phyloP scores from a whole-genome alignment of 2,888 invertebrate species.

The Apomyelois bistriatella region DNA sequence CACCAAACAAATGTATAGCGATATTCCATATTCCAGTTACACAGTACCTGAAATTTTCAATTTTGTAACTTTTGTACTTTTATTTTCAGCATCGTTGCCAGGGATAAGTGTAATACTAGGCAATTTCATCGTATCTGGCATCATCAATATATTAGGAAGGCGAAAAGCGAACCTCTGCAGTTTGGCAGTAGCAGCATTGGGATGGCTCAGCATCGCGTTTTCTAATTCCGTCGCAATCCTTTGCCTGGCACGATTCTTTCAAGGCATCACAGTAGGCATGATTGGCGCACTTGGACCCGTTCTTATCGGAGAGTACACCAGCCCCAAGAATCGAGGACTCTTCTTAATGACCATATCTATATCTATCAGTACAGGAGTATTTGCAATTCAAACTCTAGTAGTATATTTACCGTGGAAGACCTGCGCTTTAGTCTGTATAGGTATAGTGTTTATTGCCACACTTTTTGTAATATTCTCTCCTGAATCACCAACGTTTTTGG shows the following conservation, averaged over 20 bases:
- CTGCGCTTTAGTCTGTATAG: constrained; percentile 67
- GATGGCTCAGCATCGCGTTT: constrained; percentile 73
- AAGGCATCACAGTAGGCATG: constrained; percentile 72
- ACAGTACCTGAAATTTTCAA: too few species aligned
- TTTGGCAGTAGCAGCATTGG: constrained; percentile 64
- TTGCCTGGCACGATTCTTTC: constrained; percentile 45
- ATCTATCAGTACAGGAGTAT: constrained; percentile 78
- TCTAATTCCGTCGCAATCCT: constrained; percentile 54
- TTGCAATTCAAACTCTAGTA: constrained; percentile 81
- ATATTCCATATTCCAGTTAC: too few species aligned
- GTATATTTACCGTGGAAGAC: constrained; percentile 76
- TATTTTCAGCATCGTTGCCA: constrained; percentile 45
- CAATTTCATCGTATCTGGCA: constrained; percentile 45
- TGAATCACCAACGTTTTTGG: constrained; percentile 83
- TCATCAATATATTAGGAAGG: constrained; percentile 78
- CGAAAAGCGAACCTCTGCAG: constrained; percentile 66
- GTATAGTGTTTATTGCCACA: constrained; percentile 59
- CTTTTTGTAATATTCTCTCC: constrained; percentile 59
- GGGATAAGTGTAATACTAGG: constrained; percentile 49
- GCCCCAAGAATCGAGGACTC: constrained; percentile 80
- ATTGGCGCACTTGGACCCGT: constrained; percentile 66
- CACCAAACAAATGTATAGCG: too few species aligned
- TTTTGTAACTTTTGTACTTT: too few species aligned
- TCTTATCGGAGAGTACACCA: constrained; percentile 74
- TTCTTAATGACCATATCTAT: constrained; percentile 79